Percentiles rank a stretch among this genome's conserved stretches.
Evolutionary conservation across 2,113 vertebrate genomes (phyloP).

Genomic region (Apteryx mantelli): DNA sequence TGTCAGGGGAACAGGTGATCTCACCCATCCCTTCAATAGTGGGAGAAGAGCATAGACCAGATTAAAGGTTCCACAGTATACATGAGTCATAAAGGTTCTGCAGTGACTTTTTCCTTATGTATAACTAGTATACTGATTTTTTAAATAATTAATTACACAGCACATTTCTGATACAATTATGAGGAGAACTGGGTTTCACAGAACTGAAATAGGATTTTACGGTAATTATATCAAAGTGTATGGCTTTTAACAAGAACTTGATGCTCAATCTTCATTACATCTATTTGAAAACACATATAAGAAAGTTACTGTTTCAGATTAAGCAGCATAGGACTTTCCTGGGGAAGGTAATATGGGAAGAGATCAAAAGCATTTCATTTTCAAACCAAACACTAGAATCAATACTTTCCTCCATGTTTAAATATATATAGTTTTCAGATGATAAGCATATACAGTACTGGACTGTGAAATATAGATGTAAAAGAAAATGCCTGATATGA

Average conservation of each 20-base stretch:
- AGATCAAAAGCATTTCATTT: not conserved
- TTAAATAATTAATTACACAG: not conserved
- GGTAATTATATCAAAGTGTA: not conserved
- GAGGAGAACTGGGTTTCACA: not conserved
- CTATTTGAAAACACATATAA: not conserved
- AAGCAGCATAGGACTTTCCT: not conserved
- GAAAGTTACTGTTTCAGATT: not conserved
- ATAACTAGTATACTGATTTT: accelerated
- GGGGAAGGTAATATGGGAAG: not conserved
- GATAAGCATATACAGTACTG: not conserved
- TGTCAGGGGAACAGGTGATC: accelerated
- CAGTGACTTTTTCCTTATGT: accelerated
- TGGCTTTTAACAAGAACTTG: not conserved
- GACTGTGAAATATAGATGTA: not conserved
- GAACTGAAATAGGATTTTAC: not conserved
- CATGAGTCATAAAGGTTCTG: not conserved
- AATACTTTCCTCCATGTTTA: not conserved
- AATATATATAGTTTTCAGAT: not conserved
- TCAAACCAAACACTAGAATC: not conserved
- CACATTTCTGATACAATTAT: not conserved
- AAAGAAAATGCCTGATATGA: not conserved
- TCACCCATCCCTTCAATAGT: not conserved
- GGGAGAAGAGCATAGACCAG: not conserved
- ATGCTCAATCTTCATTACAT: not conserved
- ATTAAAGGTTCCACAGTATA: not conserved